These are phyloP conservation scores for Candidula unifasciata DNA, from an alignment of 2,888 invertebrate species.

Conservation along the genomic window DNA sequence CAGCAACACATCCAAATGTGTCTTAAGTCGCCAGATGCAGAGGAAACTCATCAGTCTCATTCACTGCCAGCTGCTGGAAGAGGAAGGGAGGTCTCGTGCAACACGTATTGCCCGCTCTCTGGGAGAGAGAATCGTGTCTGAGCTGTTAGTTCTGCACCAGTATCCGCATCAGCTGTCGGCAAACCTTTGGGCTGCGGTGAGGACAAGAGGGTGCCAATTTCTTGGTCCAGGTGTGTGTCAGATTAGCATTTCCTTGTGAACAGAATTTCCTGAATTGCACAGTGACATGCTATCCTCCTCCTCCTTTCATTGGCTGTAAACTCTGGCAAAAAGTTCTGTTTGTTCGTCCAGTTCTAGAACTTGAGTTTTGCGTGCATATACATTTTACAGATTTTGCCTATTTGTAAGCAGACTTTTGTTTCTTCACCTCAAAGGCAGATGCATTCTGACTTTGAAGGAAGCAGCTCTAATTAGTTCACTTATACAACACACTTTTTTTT, in stretches of 20 bases:
- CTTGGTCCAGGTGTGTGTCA: slow-evolving; percentile 87
- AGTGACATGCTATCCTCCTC: too few relatives aligned
- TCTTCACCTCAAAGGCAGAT: too few relatives aligned
- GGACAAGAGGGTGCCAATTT: slow-evolving; percentile 98
- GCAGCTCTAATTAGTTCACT: too few relatives aligned
- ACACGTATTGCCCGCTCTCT: slow-evolving; percentile 89
- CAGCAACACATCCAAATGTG: slow-evolving; percentile 48
- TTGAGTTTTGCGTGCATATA: too few relatives aligned
- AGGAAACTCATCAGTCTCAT: slow-evolving; percentile 93
- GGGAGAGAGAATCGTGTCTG: slow-evolving; percentile 95
- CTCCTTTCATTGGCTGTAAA: too few relatives aligned
- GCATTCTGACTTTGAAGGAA: too few relatives aligned
- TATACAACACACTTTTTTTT: too few relatives aligned
- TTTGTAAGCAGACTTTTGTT: too few relatives aligned
- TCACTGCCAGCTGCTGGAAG: slow-evolving; percentile 93
- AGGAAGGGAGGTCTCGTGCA: slow-evolving; percentile 82
- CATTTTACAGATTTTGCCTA: too few relatives aligned
- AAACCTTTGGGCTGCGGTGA: slow-evolving; percentile 97
- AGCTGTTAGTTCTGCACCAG: slow-evolving; percentile 95
- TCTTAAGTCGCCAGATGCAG: slow-evolving; percentile 94
- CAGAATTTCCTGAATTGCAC: too few relatives aligned
- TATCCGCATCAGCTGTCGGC: slow-evolving; percentile 95
- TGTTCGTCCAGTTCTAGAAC: too few relatives aligned
- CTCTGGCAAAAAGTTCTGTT: too few relatives aligned
- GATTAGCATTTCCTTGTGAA: neutral